Evolutionary conservation across 1,140 invertebrate genomes (phyloP).

Genomic region (Venustaconcha ellipsiformis): DNA sequence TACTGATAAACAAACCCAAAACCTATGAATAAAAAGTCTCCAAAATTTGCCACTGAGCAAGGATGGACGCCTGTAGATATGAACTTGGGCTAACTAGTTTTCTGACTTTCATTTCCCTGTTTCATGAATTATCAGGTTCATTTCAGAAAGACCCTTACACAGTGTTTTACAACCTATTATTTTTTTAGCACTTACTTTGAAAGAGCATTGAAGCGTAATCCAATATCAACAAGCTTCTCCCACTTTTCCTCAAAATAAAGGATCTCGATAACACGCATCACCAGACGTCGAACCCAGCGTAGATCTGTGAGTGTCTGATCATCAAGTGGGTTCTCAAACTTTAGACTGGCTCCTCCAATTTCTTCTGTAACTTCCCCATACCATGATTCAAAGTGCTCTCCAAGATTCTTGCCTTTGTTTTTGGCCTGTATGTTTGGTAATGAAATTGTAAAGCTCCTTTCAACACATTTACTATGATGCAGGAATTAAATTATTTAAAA

Average conservation of each 20-base stretch:
- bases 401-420: slow-evolving; percentile 44
- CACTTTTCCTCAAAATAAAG: slow-evolving; percentile 65
- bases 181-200: slow-evolving; percentile 56
- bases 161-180: not conserved
- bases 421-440: slow-evolving; percentile 46
- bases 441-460: no score
- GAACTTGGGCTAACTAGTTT: no score
- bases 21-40: no score
- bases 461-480: no score
- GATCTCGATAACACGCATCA: slow-evolving; percentile 61
- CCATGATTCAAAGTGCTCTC: slow-evolving; percentile 57
- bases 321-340: slow-evolving; percentile 65
- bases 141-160: not conserved
- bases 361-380: slow-evolving; percentile 56
- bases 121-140: not conserved
- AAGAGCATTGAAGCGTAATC: slow-evolving; percentile 64
- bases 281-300: slow-evolving; percentile 57
- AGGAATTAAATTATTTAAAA: no score
- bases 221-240: slow-evolving; percentile 67
- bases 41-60: no score
- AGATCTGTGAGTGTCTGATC: slow-evolving; percentile 61
- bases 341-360: slow-evolving; percentile 63
- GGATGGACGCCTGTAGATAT: no score
- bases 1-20: no score
- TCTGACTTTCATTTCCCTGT: no score